Evolutionary conservation across 2,888 invertebrate genomes (phyloP), one percentile per base, ranked within the genome.

Genomic region (Eugnorisma glareosa): DNA sequence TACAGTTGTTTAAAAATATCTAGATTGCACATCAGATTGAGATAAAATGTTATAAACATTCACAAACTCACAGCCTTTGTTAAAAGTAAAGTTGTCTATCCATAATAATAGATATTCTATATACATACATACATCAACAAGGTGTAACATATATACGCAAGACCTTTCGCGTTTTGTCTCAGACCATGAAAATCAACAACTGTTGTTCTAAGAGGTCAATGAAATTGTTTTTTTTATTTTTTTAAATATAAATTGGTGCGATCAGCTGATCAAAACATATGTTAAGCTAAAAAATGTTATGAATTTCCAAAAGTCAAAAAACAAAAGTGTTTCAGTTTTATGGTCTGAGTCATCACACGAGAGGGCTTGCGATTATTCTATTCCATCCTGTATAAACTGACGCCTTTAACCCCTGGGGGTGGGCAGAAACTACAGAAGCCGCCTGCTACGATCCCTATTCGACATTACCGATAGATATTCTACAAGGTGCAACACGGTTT

Each of bases 41-140:
- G 66, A 67, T 66, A 43, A 51, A 8, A 3, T 28, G 13, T 31
- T 45, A 61, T 7, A 45, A 15, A 45, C n/a, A 37, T 61, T 28
- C 37, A 74, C 45, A 73, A 40, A 81, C 24, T 81, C 75, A 81
- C 78, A 79, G 78, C 75, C 59, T 59, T 51, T 51, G 28, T 59
- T 75, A 66, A 66, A 74, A 48, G 28, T 78, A 59, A n/a, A 43
- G 15, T 64, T 64, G 45, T 8, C n/a, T 48, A 45, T 18, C 10
- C 54, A 28, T n/a, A 59, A 28, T 8, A 0, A 70, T n/a, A 3
- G 2, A 67, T 67, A 71, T 71, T 71, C 7, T 13, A 13, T 43
- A 43, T 51, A 24, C 7, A 48, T 45, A 66, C 31, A 43, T 28
- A 54, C n/a, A n/a, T 24, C 8, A 2, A 48, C 48, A 48, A 8